Percentiles rank a stretch among this genome's conserved stretches.
Evolutionary conservation across 2,113 vertebrate species (phyloP).

Genomic region (Megaceryle torquata): DNA sequence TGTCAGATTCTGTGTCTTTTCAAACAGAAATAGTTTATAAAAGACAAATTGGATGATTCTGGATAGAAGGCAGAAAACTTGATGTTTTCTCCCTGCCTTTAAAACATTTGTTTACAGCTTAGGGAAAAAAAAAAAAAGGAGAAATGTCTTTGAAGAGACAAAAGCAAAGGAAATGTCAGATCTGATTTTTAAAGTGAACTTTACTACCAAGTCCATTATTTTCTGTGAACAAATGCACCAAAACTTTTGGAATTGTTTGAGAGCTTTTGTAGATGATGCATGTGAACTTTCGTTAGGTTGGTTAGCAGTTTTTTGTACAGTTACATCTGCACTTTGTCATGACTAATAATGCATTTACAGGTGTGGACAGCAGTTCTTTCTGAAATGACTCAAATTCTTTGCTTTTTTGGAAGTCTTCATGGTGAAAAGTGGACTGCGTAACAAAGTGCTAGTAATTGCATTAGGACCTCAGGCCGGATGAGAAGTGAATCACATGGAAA

Average conservation of each 20-base stretch:
- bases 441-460: not conserved
- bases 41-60: conserved; percentile 59
- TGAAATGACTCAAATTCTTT: not conserved
- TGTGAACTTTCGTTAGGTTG: not conserved
- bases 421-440: not conserved
- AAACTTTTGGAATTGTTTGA: conserved; percentile 69
- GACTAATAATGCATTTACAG: conserved; percentile 31
- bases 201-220: conserved; percentile 63
- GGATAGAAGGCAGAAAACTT: conserved; percentile 29
- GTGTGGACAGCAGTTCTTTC: not conserved
- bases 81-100: conserved; percentile 35
- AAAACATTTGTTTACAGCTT: conserved; percentile 69
- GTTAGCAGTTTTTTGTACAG: not conserved
- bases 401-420: not conserved
- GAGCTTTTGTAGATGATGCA: conserved; percentile 62
- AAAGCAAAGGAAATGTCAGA: conserved; percentile 61
- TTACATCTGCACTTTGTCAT: conserved; percentile 33
- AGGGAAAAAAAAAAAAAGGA: not conserved
- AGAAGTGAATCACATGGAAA: not conserved
- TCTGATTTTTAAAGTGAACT: conserved; percentile 70
- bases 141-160: conserved; percentile 65
- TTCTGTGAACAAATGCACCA: conserved; percentile 30
- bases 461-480: not conserved
- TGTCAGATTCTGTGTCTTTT: conserved; percentile 51
- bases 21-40: conserved; percentile 53